Percentiles rank a stretch among this genome's conserved stretches.
phyloP scores from a whole-genome alignment of 1,140 invertebrate species.

The Apis mellifera region DNA sequence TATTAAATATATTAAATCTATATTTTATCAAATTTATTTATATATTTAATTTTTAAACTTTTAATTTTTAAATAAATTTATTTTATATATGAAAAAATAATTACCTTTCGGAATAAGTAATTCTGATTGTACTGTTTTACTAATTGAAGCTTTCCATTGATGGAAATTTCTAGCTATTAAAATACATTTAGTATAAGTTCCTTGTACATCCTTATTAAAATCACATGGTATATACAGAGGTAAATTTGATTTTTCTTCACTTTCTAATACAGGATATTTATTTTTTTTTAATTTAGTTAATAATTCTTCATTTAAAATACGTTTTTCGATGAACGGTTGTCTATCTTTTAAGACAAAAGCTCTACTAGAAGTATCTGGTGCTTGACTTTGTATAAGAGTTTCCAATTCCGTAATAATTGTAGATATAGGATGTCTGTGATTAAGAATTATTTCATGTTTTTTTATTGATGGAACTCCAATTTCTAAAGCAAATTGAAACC shows the following conservation, averaged over 20 bases:
- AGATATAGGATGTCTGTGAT: constrained; percentile 80
- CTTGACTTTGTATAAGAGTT: constrained; percentile 78
- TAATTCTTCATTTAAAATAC: constrained; percentile 8
- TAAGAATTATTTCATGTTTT: constrained; percentile 80
- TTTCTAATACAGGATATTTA: background rate
- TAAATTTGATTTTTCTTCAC: constrained; percentile 46
- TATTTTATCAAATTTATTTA: too few relatives aligned
- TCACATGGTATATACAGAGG: constrained; percentile 80
- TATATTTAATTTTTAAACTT: too few relatives aligned
- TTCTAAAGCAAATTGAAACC: constrained; percentile 84
- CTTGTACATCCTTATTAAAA: constrained; percentile 73
- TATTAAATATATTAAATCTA: too few relatives aligned
- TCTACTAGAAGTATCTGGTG: constrained; percentile 77
- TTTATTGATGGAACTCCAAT: constrained; percentile 83
- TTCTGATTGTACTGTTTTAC: constrained; percentile 70
- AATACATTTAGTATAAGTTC: constrained; percentile 80
- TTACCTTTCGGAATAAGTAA: constrained; percentile 78
- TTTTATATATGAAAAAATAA: background rate
- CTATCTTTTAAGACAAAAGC: constrained; percentile 75
- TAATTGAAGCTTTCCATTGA: constrained; percentile 83
- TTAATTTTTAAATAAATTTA: too few relatives aligned
- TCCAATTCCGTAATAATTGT: constrained; percentile 83
- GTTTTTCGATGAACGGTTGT: constrained; percentile 74
- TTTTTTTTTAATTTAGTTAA: background rate
- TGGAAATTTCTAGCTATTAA: constrained; percentile 85